Percentiles rank a stretch among this genome's conserved stretches.
These are phyloP conservation scores for Eumacrocentrus americanus DNA, from an alignment of 2,888 invertebrate species.

Conservation along the genomic window DNA sequence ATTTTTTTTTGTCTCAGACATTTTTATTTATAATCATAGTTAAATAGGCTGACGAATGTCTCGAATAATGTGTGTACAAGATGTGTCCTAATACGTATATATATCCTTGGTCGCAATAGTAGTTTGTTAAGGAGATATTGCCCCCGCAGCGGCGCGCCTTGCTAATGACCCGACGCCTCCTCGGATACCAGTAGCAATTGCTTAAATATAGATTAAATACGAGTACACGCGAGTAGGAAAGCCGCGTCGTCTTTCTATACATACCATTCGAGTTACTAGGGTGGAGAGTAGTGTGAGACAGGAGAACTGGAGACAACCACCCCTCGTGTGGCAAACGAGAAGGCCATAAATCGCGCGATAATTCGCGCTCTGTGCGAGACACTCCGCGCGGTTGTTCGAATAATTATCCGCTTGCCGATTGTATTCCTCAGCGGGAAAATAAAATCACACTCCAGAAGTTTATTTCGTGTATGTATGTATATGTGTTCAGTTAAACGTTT, in stretches of 20 bases:
- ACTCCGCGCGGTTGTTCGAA: slow-evolving; percentile 38
- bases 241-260: no score
- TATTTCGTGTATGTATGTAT: slow-evolving; percentile 23
- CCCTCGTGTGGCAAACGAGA: slow-evolving; percentile 39
- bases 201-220: slow-evolving; percentile 47
- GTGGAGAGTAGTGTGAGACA: slow-evolving; percentile 23
- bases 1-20: not conserved
- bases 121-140: slow-evolving; percentile 44
- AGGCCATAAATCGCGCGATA: slow-evolving; percentile 42
- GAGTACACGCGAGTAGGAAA: slow-evolving; percentile 31
- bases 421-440: slow-evolving; percentile 31
- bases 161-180: slow-evolving; percentile 44
- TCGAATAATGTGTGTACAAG: not conserved
- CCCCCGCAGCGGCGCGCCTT: slow-evolving; percentile 39
- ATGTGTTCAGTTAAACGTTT: slow-evolving; percentile 22
- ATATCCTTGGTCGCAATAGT: not conserved
- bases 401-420: slow-evolving; percentile 34
- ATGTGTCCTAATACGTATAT: slow-evolving; percentile 20
- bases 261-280: no score
- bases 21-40: not conserved
- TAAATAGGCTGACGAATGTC: not conserved
- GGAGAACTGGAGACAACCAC: slow-evolving; percentile 24
- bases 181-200: slow-evolving; percentile 40
- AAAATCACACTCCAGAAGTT: slow-evolving; percentile 22
- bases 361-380: slow-evolving; percentile 42